Evolutionary conservation across 2,797 vertebrate genomes (phyloP), one percentile per base, ranked within the genome.

Genomic region (Sciurus vulgaris): DNA sequence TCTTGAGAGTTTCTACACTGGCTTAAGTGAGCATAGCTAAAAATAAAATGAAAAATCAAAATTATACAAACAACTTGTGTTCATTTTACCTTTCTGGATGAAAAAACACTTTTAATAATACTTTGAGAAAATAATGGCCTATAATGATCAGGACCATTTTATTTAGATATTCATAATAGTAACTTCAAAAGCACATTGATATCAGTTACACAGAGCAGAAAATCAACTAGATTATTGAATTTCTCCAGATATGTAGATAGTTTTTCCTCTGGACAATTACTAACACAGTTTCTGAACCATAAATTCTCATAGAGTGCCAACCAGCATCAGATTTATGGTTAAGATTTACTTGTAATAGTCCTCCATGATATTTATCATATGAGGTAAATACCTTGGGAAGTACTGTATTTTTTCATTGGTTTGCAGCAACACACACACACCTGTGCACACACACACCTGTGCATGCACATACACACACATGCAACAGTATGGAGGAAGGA

Each of bases 161-260:
- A 65, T 90, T 33, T n/a, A 89, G 17, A 38, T 86, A 72, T 81
- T 89, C 18, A 81, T 35, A 89, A 56, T 85, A 70, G 0, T 56
- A 93, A 82, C 18, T 89, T 5, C 35, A 89, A 81, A 1, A 44
- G 11, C 3, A 76, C 8, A n/a, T 61, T 38, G 49, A 86, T 30
- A 3, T 61, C 63, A 81, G 65, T 86, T 89, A 85, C 24, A 89
- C 30, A 82, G 35, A 92, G 47, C 44, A 86, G 56, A 89, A 94
- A 89, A 86, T 28, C 14, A 63, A 49, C 51, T 47, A 67, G 41
- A 38, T 83, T 88, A 87, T 67, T 83, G 35, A 65, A 28, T 28
- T 49, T 30, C 2, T 89, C 33, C 35, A 56, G 17, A 35, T 51
- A 30, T 74, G 6, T n/a, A 44, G 3, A 47, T 72, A 38, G 38